Evolutionary conservation across 1,140 invertebrate genomes (phyloP).

Genomic region (Anoplophora glabripennis): DNA sequence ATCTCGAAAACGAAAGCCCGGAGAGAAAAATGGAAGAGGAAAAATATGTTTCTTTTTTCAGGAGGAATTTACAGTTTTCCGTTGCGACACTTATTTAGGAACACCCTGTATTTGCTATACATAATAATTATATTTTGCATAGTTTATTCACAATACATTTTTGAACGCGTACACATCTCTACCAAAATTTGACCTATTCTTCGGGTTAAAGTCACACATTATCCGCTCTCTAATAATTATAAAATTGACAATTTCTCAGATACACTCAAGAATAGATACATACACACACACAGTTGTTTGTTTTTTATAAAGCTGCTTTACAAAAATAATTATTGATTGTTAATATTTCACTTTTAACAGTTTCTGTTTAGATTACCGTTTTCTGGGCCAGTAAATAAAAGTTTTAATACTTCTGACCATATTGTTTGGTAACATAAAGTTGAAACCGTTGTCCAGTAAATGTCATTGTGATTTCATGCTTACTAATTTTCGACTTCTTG

Average conservation of each 20-base stretch:
- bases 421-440: slow-evolving; percentile 33
- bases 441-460: slow-evolving; percentile 46
- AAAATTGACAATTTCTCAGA: slow-evolving; percentile 5
- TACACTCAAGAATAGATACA: neutral
- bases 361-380: slow-evolving; percentile 23
- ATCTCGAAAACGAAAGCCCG: too few species aligned
- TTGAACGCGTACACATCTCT: too few species aligned
- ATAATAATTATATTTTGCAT: too few species aligned
- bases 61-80: too few species aligned
- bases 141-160: too few species aligned
- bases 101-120: too few species aligned
- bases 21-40: too few species aligned
- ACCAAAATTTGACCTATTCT: too few species aligned
- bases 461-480: slow-evolving; percentile 87
- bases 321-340: slow-evolving; percentile 15
- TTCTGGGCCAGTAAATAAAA: slow-evolving; percentile 38
- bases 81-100: too few species aligned
- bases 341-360: neutral
- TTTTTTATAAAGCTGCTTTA: slow-evolving; percentile 6
- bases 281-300: neutral
- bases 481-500: slow-evolving; percentile 77
- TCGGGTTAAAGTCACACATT: too few species aligned
- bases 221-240: too few species aligned
- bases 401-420: slow-evolving; percentile 37
- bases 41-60: too few species aligned